Conservation (phyloP, 2,113 vertebrate species). For the Rhombomys opimus region DNA sequence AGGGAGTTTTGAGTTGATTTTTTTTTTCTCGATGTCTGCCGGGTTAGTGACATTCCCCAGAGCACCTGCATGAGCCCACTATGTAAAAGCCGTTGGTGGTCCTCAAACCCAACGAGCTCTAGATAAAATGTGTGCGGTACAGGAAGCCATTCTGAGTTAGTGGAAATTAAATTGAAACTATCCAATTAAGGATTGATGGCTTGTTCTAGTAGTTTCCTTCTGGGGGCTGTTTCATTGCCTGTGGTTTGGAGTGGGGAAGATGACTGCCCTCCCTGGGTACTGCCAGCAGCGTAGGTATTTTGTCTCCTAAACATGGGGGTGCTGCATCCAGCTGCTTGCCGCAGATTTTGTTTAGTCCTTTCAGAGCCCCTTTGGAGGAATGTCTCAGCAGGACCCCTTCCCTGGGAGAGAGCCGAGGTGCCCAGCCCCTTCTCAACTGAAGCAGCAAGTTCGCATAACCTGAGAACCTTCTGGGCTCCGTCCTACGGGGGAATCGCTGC, state of each 20-base stretch:
- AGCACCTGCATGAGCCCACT: neutral
- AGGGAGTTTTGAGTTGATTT: neutral
- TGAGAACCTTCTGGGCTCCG: slow-evolving; percentile 48
- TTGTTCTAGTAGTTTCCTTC: neutral
- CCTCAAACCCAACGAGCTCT: neutral
- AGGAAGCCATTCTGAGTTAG: neutral
- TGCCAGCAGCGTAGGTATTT: neutral
- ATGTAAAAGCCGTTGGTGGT: neutral
- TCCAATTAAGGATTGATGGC: neutral
- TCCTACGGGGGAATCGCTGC: neutral
- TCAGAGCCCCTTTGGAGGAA: slow-evolving; percentile 54
- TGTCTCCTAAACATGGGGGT: neutral
- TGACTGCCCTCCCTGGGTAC: neutral
- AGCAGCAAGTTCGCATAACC: neutral
- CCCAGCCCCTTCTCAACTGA: neutral
- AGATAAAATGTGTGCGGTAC: neutral
- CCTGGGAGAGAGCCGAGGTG: neutral
- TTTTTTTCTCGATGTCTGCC: fast-evolving
- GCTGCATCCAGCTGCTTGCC: neutral
- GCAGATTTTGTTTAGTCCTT: slow-evolving; percentile 27
- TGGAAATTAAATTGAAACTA: neutral
- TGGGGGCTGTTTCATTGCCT: neutral
- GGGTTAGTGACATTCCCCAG: neutral
- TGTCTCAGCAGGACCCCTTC: neutral
- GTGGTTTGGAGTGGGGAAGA: neutral